Percentiles rank a stretch among this genome's conserved stretches.
Conservation (phyloP, 2,113 vertebrate genomes). For the Channa maculata region DNA sequence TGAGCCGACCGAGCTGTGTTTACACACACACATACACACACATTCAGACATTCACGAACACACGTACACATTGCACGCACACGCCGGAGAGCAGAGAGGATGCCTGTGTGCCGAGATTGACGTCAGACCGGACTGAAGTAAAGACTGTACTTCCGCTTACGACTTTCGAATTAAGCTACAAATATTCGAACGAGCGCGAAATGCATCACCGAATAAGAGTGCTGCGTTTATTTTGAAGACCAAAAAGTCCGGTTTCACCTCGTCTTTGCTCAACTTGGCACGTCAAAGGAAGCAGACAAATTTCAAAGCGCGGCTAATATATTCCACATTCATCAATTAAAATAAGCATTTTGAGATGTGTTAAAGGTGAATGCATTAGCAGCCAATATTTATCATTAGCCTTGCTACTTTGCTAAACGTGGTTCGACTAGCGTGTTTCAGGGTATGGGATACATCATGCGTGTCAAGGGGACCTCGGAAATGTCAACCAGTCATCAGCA, state of each 20-base stretch:
- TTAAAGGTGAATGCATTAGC: neutral
- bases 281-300: neutral
- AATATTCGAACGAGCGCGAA: fast-evolving
- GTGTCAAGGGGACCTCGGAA: slow-evolving; percentile 46
- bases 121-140: neutral
- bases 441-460: slow-evolving; percentile 5
- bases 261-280: neutral
- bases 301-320: neutral
- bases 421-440: slow-evolving; percentile 7
- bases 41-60: slow-evolving; percentile 19
- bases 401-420: neutral
- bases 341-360: neutral
- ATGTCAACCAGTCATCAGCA: slow-evolving; percentile 61
- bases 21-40: slow-evolving; percentile 55
- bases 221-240: slow-evolving; percentile 59
- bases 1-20: slow-evolving; percentile 64
- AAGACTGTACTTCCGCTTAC: neutral
- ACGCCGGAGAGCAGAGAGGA: slow-evolving; percentile 33
- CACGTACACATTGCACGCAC: neutral
- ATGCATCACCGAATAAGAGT: fast-evolving
- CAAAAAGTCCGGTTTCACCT: too few species aligned
- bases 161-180: slow-evolving; percentile 47
- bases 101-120: slow-evolving; percentile 9
- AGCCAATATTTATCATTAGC: neutral
- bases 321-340: neutral